Evolutionary conservation across 1,140 invertebrate genomes (phyloP).

Genomic region (Hetaerina americana): DNA sequence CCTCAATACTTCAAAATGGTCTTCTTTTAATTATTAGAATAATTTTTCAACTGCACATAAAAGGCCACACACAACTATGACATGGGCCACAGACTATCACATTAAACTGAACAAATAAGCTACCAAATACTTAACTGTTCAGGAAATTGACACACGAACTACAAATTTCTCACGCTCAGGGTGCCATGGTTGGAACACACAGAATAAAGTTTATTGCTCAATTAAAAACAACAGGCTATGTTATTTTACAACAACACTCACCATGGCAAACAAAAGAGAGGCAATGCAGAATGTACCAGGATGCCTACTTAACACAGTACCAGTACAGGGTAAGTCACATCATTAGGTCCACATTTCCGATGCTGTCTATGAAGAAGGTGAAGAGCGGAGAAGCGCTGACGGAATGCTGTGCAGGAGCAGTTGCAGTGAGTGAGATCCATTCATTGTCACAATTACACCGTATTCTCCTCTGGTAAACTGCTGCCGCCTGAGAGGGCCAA

Average conservation of each 20-base stretch:
- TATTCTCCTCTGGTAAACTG: neutral
- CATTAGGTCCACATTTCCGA: neutral
- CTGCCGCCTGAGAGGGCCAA: conserved; percentile 40
- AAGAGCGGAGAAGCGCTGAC: too few species aligned
- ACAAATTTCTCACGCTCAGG: too few species aligned
- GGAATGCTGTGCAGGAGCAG: too few species aligned
- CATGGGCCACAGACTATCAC: neutral
- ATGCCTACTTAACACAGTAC: neutral
- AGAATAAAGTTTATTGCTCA: neutral
- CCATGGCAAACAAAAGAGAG: neutral
- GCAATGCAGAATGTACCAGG: neutral
- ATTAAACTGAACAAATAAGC: neutral
- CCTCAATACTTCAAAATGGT: too few species aligned
- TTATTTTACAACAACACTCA: neutral
- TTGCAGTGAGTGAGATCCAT: too few species aligned
- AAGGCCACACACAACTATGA: neutral
- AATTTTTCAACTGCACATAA: too few species aligned
- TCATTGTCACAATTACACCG: neutral
- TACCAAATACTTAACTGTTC: too few species aligned
- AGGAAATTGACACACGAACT: too few species aligned
- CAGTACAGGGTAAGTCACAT: neutral
- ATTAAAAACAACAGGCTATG: neutral
- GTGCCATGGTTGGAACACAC: neutral
- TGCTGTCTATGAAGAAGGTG: neutral
- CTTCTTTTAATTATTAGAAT: neutral